Percentiles rank a stretch among this genome's conserved stretches.
Conservation (phyloP, 2,888 invertebrate species). For the Plebejus anna region DNA sequence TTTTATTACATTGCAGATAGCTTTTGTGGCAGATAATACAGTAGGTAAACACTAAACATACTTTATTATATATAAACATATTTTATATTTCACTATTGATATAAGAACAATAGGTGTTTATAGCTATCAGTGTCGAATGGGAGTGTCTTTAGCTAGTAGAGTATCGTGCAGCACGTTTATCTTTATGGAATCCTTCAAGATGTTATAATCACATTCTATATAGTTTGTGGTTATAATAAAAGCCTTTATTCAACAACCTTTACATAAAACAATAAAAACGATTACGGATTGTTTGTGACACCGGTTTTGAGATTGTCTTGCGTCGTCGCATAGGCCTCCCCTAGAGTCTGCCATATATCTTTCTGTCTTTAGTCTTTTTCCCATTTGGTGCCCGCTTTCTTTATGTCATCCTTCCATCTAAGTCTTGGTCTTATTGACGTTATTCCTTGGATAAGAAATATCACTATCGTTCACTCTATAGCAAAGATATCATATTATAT, state of each 20-base stretch:
- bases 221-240: not conserved
- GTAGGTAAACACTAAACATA: slow-evolving; percentile 2
- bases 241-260: not conserved
- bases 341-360: no score
- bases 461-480: no score
- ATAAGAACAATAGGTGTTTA: slow-evolving; percentile 6
- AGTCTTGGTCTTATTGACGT: no score
- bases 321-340: no score
- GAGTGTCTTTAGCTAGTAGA: not conserved
- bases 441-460: no score
- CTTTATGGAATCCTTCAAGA: not conserved
- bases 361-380: no score
- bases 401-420: no score
- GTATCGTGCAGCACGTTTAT: not conserved
- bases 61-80: not conserved
- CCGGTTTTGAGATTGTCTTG: no score
- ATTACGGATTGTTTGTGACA: no score
- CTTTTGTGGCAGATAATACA: not conserved
- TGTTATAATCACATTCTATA: not conserved
- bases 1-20: slow-evolving; percentile 8
- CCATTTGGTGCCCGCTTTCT: no score
- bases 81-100: not conserved
- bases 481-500: no score
- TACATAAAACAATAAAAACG: no score
- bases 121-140: not conserved